These are phyloP conservation scores for Rhizoglyphus robini DNA, from an alignment of 1,140 invertebrate species.

Conservation along the genomic window DNA sequence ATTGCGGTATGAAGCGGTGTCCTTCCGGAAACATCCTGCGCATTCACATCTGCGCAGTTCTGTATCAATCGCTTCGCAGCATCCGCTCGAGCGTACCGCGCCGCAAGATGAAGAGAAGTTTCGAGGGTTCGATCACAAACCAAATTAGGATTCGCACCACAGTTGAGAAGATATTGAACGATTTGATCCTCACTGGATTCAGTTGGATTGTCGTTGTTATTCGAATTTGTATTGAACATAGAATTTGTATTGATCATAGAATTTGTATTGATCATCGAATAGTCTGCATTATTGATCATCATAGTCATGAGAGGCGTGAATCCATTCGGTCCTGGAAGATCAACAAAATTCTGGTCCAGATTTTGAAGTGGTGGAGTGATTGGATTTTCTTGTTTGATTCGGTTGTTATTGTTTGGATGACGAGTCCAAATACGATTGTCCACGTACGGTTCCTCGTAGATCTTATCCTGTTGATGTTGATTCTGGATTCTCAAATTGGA, in stretches of 20 bases:
- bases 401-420: too few species aligned
- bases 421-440: constrained; percentile 69
- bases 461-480: neutral
- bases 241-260: too few species aligned
- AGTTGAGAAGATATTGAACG: constrained; percentile 68
- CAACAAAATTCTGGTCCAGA: constrained; percentile 36
- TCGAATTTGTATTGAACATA: neutral
- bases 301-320: constrained; percentile 87
- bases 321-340: constrained; percentile 70
- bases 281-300: constrained; percentile 48
- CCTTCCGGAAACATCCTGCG: constrained; percentile 78
- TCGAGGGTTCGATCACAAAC: constrained; percentile 88
- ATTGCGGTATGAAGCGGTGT: constrained; percentile 87
- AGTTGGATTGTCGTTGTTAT: neutral
- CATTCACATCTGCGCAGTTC: constrained; percentile 84
- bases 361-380: constrained; percentile 46
- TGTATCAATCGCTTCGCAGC: constrained; percentile 83
- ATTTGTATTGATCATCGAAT: neutral
- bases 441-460: constrained; percentile 65
- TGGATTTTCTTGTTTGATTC: constrained; percentile 30
- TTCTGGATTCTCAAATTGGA: neutral
- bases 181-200: neutral
- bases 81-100: constrained; percentile 77
- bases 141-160: constrained; percentile 80
- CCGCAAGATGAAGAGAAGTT: constrained; percentile 82